Percentiles rank a stretch among this genome's conserved stretches.
phyloP scores from a whole-genome alignment of 2,888 invertebrate genomes.

The Microctonus hyperodae region DNA sequence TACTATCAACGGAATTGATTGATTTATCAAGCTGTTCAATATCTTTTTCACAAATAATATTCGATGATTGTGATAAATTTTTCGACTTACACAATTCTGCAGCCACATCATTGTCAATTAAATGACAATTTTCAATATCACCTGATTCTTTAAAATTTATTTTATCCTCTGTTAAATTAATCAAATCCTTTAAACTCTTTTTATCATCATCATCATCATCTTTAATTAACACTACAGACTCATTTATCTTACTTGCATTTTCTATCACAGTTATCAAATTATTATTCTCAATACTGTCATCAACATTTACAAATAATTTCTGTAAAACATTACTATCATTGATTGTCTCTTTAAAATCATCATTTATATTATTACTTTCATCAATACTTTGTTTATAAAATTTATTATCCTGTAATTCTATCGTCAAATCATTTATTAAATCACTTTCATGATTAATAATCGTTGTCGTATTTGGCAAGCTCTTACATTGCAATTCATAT shows the following conservation, averaged over 20 bases:
- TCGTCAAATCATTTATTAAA: constrained; percentile 12
- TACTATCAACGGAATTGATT: constrained; percentile 25
- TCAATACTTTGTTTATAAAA: background rate
- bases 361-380: background rate
- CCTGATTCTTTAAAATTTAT: background rate
- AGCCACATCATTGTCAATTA: constrained; percentile 22
- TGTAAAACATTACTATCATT: no score
- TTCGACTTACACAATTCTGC: constrained; percentile 24
- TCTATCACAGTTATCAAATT: constrained; percentile 17
- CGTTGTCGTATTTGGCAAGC: constrained; percentile 49
- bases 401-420: constrained; percentile 8
- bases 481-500: constrained; percentile 25
- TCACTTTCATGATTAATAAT: constrained; percentile 44
- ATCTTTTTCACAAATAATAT: background rate
- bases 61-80: constrained; percentile 11
- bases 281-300: background rate
- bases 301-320: background rate
- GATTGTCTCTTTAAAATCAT: no score
- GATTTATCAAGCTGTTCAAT: constrained; percentile 22
- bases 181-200: no score
- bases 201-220: background rate
- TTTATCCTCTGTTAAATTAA: background rate
- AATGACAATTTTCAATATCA: background rate
- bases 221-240: background rate
- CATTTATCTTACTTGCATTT: background rate